Evolutionary conservation across 2,113 vertebrate species (phyloP).

Genomic region (Todiramphus chloris): DNA sequence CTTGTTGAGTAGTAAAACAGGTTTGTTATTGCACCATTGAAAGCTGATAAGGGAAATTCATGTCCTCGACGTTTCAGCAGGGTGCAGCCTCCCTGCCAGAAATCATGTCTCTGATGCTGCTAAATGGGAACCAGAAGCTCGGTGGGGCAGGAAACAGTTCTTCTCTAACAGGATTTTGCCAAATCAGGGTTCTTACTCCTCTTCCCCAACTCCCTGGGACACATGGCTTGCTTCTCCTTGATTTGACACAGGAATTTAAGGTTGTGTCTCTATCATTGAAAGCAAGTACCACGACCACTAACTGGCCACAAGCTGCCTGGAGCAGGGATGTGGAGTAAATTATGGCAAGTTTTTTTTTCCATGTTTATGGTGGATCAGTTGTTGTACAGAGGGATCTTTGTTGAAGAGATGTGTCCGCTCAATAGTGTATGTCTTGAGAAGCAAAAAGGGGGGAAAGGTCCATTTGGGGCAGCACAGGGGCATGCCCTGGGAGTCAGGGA

Average conservation of each 20-base stretch:
- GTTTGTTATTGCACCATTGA: neutral
- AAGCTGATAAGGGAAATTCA: rapidly evolving
- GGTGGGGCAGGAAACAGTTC: neutral
- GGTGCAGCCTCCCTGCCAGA: neutral
- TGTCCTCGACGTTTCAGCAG: neutral
- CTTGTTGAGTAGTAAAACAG: rapidly evolving
- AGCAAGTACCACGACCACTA: rapidly evolving
- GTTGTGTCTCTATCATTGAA: neutral
- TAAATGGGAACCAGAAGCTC: neutral
- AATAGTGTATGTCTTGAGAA: neutral
- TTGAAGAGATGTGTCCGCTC: rapidly evolving
- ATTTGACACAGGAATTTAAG: neutral
- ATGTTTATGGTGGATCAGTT: neutral
- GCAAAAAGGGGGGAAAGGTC: rapidly evolving
- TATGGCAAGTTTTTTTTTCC: neutral
- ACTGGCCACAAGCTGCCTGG: neutral
- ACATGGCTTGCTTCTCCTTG: neutral
- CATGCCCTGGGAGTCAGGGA: neutral
- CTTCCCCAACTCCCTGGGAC: neutral
- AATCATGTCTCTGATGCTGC: neutral
- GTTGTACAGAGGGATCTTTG: neutral
- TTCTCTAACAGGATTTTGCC: neutral
- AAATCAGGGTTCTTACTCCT: neutral
- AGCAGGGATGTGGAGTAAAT: neutral
- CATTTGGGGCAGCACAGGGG: neutral